Percentiles rank a stretch among this genome's conserved stretches.
Evolutionary conservation across 2,797 vertebrate genomes (phyloP).

Genomic region (Australoheros facetus): DNA sequence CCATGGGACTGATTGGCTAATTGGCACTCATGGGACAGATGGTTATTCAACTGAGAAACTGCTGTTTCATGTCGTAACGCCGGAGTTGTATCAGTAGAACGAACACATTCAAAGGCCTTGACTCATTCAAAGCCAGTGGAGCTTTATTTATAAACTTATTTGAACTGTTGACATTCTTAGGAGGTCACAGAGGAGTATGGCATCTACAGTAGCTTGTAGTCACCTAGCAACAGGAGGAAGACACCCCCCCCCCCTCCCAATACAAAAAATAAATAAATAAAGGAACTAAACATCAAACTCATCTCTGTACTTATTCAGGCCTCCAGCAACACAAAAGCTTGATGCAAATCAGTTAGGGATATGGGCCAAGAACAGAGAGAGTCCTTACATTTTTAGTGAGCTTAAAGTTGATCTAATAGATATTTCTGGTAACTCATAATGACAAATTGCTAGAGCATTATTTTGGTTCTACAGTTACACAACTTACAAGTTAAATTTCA

Average conservation of each 20-base stretch:
- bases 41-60: background rate
- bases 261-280: too few relatives aligned
- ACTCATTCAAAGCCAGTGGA: background rate
- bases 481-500: background rate
- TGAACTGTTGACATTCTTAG: background rate
- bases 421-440: background rate
- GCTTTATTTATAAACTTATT: background rate
- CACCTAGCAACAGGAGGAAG: too few relatives aligned
- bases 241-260: too few relatives aligned
- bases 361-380: background rate
- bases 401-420: background rate
- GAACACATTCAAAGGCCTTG: background rate
- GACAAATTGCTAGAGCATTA: background rate
- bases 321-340: background rate
- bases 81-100: background rate
- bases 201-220: background rate
- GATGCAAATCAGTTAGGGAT: background rate
- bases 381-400: background rate
- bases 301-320: background rate
- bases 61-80: background rate
- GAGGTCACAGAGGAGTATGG: background rate
- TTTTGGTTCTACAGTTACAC: background rate
- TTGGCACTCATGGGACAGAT: background rate
- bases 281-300: background rate
- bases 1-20: background rate